A percentile compares a stretch with the other conserved stretches of the same genome.
Conservation (phyloP, 2,113 vertebrate genomes). For the Engystomops pustulosus region DNA sequence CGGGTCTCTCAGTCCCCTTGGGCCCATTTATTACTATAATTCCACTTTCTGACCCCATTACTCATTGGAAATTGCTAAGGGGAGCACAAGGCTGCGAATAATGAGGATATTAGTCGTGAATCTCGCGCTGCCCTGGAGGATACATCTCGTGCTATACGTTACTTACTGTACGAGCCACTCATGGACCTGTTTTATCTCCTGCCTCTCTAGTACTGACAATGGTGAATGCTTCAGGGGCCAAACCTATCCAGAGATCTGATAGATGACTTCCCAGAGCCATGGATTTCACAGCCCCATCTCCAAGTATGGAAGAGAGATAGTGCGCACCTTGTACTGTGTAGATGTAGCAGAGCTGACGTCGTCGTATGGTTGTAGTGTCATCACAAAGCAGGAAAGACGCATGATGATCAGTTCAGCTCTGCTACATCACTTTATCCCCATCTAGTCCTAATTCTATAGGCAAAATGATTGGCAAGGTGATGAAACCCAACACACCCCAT, state of each 20-base stretch:
- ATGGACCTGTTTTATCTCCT: not conserved
- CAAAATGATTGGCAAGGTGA: too few species aligned
- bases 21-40: not conserved
- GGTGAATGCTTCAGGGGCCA: not conserved
- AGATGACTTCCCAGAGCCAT: not conserved
- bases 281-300: not conserved
- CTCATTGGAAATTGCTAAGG: not conserved
- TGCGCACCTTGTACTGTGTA: not conserved
- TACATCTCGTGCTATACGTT: not conserved
- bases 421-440: not conserved
- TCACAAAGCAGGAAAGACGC: not conserved
- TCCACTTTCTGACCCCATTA: not conserved
- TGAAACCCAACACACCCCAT: too few species aligned
- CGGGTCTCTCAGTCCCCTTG: not conserved
- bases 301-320: slow-evolving; percentile 41
- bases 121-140: not conserved
- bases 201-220: not conserved
- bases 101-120: not conserved
- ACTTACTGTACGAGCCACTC: not conserved
- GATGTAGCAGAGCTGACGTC: not conserved
- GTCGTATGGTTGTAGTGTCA: not conserved
- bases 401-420: not conserved
- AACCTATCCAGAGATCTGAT: slow-evolving; percentile 24
- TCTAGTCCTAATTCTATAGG: too few species aligned
- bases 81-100: not conserved